Percentiles rank a stretch among this genome's conserved stretches.
phyloP scores from a whole-genome alignment of 1,140 invertebrate genomes.

The Epicauta chinensis region DNA sequence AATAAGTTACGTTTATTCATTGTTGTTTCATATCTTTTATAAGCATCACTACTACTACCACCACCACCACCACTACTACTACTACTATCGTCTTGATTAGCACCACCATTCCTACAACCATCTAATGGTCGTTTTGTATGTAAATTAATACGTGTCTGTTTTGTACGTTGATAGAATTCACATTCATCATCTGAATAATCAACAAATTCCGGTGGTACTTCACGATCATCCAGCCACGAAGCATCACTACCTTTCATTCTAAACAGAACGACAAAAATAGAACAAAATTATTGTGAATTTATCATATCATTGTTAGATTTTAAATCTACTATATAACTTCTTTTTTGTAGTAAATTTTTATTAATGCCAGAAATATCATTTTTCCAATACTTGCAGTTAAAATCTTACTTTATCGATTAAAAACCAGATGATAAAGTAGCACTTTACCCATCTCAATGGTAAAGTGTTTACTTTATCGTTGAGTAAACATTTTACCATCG shows the following conservation, averaged over 20 bases:
- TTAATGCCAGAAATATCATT: too few species aligned
- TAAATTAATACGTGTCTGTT: background rate
- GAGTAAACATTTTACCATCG: too few species aligned
- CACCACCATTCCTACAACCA: conserved; percentile 4
- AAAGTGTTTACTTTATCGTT: too few species aligned
- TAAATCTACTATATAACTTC: too few species aligned
- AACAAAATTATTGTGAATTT: background rate
- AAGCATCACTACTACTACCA: conserved; percentile 27
- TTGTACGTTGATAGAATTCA: conserved; percentile 46
- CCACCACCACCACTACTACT: conserved; percentile 7
- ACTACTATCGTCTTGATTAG: conserved; percentile 14
- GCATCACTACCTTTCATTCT: conserved; percentile 51
- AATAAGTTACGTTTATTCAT: conserved; percentile 37
- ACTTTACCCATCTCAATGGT: too few species aligned
- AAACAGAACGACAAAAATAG: conserved; percentile 37
- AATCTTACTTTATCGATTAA: too few species aligned
- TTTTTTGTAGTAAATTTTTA: too few species aligned
- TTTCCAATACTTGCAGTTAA: too few species aligned
- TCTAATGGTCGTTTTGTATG: conserved; percentile 21
- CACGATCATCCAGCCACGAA: conserved; percentile 75
- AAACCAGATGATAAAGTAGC: too few species aligned
- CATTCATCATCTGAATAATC: conserved; percentile 90
- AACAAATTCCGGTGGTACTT: conserved; percentile 62
- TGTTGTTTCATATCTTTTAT: conserved; percentile 32
- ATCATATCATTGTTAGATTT: too few species aligned